Percentiles rank a stretch among this genome's conserved stretches.
Evolutionary conservation across 2,113 vertebrate species (phyloP).

Genomic region (Fukomys damarensis): DNA sequence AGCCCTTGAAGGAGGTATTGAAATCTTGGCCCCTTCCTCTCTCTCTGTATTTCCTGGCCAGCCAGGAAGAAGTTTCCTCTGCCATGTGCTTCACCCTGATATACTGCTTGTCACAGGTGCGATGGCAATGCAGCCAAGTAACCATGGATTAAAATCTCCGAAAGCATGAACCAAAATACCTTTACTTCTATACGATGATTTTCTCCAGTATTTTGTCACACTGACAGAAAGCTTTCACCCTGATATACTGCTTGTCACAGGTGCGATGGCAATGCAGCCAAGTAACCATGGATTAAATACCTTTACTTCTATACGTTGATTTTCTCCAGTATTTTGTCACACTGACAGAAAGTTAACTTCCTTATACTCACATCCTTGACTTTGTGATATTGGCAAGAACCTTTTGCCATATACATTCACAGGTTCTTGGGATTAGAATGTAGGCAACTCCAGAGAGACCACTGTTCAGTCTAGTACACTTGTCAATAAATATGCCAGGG

Average conservation of each 20-base stretch:
- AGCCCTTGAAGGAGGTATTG: no score
- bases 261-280: no score
- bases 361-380: background rate
- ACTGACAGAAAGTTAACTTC: background rate
- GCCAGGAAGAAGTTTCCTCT: background rate
- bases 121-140: no score
- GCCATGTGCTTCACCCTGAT: background rate
- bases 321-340: background rate
- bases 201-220: background rate
- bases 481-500: background rate
- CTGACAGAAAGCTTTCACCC: background rate
- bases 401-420: background rate
- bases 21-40: background rate
- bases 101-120: background rate
- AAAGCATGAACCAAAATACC: background rate
- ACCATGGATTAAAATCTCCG: background rate
- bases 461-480: background rate
- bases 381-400: background rate
- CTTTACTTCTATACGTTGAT: background rate
- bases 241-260: background rate
- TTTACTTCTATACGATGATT: background rate
- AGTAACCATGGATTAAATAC: background rate
- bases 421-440: background rate
- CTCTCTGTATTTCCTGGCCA: background rate
- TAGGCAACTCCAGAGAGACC: background rate